Conservation (phyloP, 2,797 vertebrate genomes). For the Rhynchotus rufescens region DNA sequence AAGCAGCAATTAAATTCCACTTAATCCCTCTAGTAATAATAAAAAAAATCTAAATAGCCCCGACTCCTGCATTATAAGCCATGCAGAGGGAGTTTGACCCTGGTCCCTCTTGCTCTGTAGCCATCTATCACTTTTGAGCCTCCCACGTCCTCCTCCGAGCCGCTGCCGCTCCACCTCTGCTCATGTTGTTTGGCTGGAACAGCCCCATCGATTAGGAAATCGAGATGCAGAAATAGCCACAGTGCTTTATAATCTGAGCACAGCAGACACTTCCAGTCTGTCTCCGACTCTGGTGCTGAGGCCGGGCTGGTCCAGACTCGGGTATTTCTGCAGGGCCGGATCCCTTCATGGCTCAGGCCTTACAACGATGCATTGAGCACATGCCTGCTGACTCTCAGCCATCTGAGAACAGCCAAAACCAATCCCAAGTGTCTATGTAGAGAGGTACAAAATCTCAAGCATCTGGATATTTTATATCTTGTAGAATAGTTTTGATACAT, state of each 20-base stretch:
- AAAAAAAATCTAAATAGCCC: neutral
- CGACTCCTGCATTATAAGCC: neutral
- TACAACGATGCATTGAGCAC: neutral
- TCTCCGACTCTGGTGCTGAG: neutral
- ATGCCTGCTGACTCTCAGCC: neutral
- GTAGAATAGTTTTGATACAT: neutral
- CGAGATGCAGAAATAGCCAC: neutral
- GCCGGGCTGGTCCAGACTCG: neutral
- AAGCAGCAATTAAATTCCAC: slow-evolving; percentile 48
- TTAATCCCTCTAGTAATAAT: slow-evolving; percentile 40
- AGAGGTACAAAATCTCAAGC: neutral
- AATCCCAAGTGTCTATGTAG: neutral
- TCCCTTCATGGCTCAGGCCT: neutral
- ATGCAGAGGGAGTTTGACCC: neutral
- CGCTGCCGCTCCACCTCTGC: neutral
- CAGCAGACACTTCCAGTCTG: neutral
- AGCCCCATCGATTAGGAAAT: neutral
- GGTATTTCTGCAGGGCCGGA: neutral
- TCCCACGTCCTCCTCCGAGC: neutral
- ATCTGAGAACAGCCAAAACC: neutral
- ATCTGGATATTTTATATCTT: neutral
- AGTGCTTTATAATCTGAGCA: neutral
- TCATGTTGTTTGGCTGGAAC: fast-evolving
- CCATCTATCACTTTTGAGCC: neutral
- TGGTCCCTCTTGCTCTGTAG: fast-evolving